Evolutionary conservation across 92 coral and sea anemone genomes (phyloP).

Genomic region (Epizoanthus ramosus): DNA sequence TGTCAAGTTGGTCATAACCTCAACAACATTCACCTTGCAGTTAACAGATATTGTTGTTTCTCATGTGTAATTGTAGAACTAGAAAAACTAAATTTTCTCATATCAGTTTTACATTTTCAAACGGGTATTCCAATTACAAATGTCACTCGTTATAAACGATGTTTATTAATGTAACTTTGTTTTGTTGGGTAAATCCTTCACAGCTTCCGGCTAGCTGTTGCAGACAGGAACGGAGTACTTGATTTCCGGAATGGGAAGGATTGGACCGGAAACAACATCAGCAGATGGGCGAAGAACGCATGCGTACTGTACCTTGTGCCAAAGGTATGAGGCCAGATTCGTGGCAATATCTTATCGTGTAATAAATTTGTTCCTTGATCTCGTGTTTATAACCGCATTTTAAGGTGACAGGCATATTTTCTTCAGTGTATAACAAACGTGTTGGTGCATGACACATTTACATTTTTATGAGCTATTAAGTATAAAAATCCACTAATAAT

Average conservation of each 20-base stretch:
- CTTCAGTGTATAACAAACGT: too few species aligned
- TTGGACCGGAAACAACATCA: constrained; percentile 39
- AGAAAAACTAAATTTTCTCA: too few species aligned
- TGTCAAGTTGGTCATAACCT: too few species aligned
- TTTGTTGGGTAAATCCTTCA: not conserved
- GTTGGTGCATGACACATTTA: too few species aligned
- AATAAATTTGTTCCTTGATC: not conserved
- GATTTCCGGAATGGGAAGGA: constrained; percentile 39
- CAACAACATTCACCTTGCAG: too few species aligned
- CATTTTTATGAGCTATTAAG: too few species aligned
- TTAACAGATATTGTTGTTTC: too few species aligned
- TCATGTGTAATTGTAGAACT: too few species aligned
- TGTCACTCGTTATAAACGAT: not conserved
- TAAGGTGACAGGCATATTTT: too few species aligned
- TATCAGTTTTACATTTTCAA: too few species aligned
- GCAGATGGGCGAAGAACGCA: constrained; percentile 44
- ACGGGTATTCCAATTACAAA: not conserved
- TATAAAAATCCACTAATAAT: too few species aligned
- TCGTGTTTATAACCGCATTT: not conserved
- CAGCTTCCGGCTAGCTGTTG: constrained; percentile 33
- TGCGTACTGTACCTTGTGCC: constrained; percentile 37
- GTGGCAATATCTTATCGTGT: not conserved
- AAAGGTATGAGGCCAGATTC: not conserved
- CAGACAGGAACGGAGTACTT: constrained; percentile 28
- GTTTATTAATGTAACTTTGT: not conserved